A percentile compares a stretch with the other conserved stretches of the same genome.
phyloP scores from a whole-genome alignment of 2,797 vertebrate species.

The Brotula barbata region DNA sequence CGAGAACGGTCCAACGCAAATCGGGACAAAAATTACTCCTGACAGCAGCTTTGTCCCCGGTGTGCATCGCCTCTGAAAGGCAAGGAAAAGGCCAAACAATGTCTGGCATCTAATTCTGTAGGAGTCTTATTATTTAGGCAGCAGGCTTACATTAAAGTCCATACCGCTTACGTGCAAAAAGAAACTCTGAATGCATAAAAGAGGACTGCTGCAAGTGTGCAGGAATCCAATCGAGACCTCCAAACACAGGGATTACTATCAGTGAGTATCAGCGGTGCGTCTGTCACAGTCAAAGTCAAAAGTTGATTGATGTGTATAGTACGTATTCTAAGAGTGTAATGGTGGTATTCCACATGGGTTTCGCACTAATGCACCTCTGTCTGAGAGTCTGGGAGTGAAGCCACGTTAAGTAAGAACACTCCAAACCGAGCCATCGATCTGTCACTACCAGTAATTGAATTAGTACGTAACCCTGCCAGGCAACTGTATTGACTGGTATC shows the following conservation, averaged over 20 bases:
- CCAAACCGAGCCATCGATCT: constrained; percentile 16
- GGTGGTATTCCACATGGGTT: neutral
- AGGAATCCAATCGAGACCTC: constrained; percentile 41
- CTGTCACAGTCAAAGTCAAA: constrained; percentile 5
- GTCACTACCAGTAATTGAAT: constrained; percentile 45
- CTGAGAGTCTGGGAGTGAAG: neutral
- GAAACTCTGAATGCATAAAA: constrained; percentile 18
- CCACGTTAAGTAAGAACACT: constrained; percentile 11
- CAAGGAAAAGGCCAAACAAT: constrained; percentile 25
- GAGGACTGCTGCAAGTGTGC: neutral
- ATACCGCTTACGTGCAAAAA: neutral
- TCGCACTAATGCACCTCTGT: neutral
- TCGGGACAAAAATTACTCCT: constrained; percentile 27
- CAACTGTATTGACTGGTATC: constrained; percentile 27
- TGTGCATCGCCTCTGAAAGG: constrained; percentile 18
- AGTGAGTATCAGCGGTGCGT: constrained; percentile 4
- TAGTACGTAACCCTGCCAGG: constrained; percentile 20
- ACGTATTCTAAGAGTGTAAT: neutral
- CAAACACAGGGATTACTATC: neutral
- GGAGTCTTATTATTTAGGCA: constrained; percentile 17
- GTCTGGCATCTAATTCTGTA: constrained; percentile 21
- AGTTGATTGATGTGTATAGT: no score
- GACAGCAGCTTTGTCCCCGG: constrained; percentile 56
- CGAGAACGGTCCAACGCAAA: constrained; percentile 49
- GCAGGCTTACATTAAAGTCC: constrained; percentile 5